Base-by-base conservation (phyloP, 2,888 invertebrate genomes). In the Plebejus anna region DNA sequence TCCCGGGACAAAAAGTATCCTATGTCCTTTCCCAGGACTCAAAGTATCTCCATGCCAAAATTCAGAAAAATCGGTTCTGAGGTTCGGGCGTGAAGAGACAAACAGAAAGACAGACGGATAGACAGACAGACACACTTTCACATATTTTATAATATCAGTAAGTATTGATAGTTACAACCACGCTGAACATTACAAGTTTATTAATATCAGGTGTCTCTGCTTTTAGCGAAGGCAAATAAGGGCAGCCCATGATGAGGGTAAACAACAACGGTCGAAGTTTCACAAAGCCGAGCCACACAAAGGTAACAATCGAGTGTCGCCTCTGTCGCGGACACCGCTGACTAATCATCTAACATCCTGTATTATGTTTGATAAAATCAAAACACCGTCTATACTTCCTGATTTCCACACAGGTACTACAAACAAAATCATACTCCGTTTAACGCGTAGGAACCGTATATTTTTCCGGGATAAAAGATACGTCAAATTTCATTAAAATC, bases 271-370 rank as follows among this genome's bases (percentile, higher is more conserved):
- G 32, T 32, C 6, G 32, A 66, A 66, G 66, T 66, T 66, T 4
- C 32, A 66, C 66, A 66, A 66, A 66, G 32, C 66, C 66, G 66
- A 32, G 16, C 66, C 32, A 16, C 16, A 66, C 66, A 66, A 66
- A 66, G 66, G 66, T 66, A 32, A 66, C 66, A 32, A 66, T 32
- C 32, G 66, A 66, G 13, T 55, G 55, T 55, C 66, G 66, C 66
- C 5, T 66, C 66, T 66, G 66, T 66, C 13, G 5, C 36, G 13
- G 66, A 66, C 66, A 66, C 66, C 66, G 13, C 66, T 66, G 66
- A 66, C 66, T 66, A 66, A 66, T 66, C 66, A 66, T 66, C 32
- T 32, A 32, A 16, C 32, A 66, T 32, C 13, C 32, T 66, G 66
- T 66, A 66, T 66, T 66, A 22, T 22, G 32, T 66, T 32, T 66